Evolutionary conservation across 2,113 vertebrate genomes (phyloP), one percentile per base, ranked within the genome.

Genomic region (Syrmaticus mikado): DNA sequence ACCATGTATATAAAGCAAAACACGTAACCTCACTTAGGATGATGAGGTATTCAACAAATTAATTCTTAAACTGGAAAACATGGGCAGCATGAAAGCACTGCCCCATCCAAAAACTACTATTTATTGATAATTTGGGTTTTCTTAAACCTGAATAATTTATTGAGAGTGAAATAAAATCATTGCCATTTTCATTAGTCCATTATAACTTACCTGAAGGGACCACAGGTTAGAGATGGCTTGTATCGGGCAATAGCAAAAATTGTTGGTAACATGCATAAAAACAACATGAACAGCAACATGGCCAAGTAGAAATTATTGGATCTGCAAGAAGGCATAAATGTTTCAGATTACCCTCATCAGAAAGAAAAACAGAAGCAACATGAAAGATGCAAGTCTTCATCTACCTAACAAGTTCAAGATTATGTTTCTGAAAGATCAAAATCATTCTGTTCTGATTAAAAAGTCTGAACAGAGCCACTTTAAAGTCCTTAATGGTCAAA

Each of bases 281-380:
- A 99, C 7, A 99, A 96, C 99, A 99, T 99, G 82, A 99, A 99
- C 8, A 99, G 97, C 36, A 99, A 95, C 99, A 99, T 99, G 4
- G 99, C 98, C 97, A 99, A 88, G 96, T 99, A 99, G 98, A 99
- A 99, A 93, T 99, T 99, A 94, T 99, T 99, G 50, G 99, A 99
- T 93, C 99, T 99, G 95, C 60, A 92, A 94, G 70, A 71, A 94
- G 55, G 76, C 8, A 3, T 36, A 64, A 66, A 6, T 67, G 68
- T 85, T 89, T 96, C 90, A 95, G 52, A 66, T 93, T 90, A 34
- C 10, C 50, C 27, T 80, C 30, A 75, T 48, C 27, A 48, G 30
- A 74, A 40, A 72, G 52, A 70, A 91, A 90, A 52, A 30, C 55
- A 89, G 58, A 73, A 32, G 7, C 50, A 88, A 81, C 43, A 53